Percentiles rank a stretch among this genome's conserved stretches.
Conservation (phyloP, 2,797 vertebrate genomes). For the Varecia variegata region DNA sequence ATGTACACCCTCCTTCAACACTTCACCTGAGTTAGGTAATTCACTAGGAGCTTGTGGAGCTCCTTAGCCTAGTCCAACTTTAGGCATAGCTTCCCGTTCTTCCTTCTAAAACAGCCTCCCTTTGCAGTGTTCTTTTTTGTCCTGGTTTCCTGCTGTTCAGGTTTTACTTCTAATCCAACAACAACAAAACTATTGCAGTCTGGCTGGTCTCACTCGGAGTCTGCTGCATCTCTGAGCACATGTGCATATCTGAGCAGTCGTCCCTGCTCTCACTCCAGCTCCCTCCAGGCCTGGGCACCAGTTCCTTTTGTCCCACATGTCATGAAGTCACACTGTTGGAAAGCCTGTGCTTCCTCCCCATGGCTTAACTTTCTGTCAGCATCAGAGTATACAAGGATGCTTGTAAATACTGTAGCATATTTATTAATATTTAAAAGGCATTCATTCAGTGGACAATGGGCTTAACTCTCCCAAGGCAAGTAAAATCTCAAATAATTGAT, state of each 20-base stretch:
- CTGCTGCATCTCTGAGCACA: not conserved
- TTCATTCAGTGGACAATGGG: constrained; percentile 64
- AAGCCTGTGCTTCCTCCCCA: not conserved
- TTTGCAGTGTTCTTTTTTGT: not conserved
- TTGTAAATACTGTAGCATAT: constrained; percentile 87
- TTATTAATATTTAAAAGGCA: constrained; percentile 81
- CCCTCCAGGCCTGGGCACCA: not conserved
- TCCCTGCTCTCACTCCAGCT: not conserved
- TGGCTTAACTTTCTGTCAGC: not conserved
- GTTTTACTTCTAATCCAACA: not conserved
- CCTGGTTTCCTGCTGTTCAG: not conserved
- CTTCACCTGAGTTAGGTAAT: not conserved
- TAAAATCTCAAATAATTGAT: constrained; percentile 78
- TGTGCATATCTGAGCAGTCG: not conserved
- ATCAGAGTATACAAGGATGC: constrained; percentile 47
- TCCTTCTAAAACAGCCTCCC: not conserved
- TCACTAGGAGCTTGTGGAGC: not conserved
- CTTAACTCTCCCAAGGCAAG: constrained; percentile 72
- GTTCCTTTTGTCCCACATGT: not conserved
- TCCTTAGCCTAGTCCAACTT: not conserved
- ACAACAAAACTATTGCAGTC: not conserved
- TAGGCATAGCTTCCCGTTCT: not conserved
- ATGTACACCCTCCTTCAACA: not conserved
- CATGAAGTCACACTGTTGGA: not conserved
- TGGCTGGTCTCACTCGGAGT: not conserved